phyloP scores from a whole-genome alignment of 2,797 vertebrate genomes.

The Brotula barbata region DNA sequence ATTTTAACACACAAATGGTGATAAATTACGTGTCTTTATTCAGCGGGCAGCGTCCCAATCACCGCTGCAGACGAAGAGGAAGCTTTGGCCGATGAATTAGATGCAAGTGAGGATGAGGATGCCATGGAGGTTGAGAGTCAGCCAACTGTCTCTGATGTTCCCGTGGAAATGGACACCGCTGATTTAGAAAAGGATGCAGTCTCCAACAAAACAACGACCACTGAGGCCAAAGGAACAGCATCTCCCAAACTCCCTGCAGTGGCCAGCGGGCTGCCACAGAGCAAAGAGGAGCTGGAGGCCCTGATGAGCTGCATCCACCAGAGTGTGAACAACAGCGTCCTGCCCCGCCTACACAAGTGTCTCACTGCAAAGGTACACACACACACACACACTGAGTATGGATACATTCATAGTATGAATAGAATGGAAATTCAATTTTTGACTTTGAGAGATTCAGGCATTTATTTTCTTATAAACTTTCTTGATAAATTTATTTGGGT shows the following conservation, averaged over 20 bases:
- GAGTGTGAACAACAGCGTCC: conserved; percentile 83
- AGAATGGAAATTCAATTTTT: too few species aligned
- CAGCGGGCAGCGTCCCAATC: conserved; percentile 48
- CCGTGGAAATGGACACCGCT: conserved; percentile 43
- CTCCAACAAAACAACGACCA: not conserved
- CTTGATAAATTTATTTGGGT: too few species aligned
- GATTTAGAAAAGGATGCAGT: not conserved
- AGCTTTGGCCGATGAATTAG: conserved; percentile 73
- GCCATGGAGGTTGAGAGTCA: conserved; percentile 66
- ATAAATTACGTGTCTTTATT: too few species aligned
- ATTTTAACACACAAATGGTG: too few species aligned
- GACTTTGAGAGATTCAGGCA: too few species aligned
- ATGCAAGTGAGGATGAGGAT: conserved; percentile 67
- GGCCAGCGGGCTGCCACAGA: conserved; percentile 83
- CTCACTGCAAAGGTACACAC: conserved; percentile 88
- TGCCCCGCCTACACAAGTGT: conserved; percentile 93
- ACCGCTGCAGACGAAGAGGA: conserved; percentile 69
- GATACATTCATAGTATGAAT: too few species aligned
- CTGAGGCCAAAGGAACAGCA: not conserved
- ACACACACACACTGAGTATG: not conserved
- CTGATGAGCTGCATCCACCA: conserved; percentile 85
- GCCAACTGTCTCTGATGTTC: conserved; percentile 7
- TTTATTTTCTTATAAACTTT: too few species aligned
- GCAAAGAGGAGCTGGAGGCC: conserved; percentile 82
- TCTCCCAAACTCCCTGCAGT: conserved; percentile 12